These are phyloP conservation scores for Mastigias papua DNA, from an alignment of 30 jellyfish, hydroid and myxozoan genomes.

Conservation along the genomic window DNA sequence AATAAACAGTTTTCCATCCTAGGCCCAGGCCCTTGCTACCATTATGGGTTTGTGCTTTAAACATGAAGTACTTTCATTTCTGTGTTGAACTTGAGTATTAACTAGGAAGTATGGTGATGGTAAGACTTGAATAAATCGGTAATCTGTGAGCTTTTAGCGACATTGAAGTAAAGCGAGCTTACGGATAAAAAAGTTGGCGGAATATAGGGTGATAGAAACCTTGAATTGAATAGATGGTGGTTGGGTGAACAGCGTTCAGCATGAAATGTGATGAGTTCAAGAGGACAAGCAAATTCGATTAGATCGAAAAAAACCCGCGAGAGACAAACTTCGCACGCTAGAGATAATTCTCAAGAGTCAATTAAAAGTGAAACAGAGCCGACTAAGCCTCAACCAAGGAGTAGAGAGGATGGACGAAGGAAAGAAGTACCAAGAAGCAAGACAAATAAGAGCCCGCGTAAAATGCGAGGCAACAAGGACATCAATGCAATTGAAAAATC, in stretches of 20 bases:
- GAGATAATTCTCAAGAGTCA: slow-evolving; percentile 78
- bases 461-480: slow-evolving; percentile 38
- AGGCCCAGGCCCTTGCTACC: too few relatives aligned
- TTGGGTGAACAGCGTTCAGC: slow-evolving; percentile 67
- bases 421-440: slow-evolving; percentile 33
- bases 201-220: not conserved
- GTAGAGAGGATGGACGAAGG: slow-evolving; percentile 67
- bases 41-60: too few relatives aligned
- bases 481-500: slow-evolving; percentile 4
- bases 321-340: slow-evolving; percentile 35
- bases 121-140: too few relatives aligned
- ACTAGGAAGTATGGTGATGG: too few relatives aligned
- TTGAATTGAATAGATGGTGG: slow-evolving; percentile 29
- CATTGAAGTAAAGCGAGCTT: too few relatives aligned
- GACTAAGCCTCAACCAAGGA: slow-evolving; percentile 20
- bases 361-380: slow-evolving; percentile 44
- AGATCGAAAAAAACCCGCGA: slow-evolving; percentile 77
- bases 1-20: too few relatives aligned
- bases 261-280: slow-evolving; percentile 86
- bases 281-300: slow-evolving; percentile 79
- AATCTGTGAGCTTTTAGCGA: too few relatives aligned
- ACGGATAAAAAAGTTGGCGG: too few relatives aligned
- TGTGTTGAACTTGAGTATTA: too few relatives aligned
- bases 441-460: slow-evolving; percentile 78
- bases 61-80: too few relatives aligned